Evolutionary conservation across 2,113 vertebrate species (phyloP), one percentile per base, ranked within the genome.

Genomic region (Lethenteron reissneri): DNA sequence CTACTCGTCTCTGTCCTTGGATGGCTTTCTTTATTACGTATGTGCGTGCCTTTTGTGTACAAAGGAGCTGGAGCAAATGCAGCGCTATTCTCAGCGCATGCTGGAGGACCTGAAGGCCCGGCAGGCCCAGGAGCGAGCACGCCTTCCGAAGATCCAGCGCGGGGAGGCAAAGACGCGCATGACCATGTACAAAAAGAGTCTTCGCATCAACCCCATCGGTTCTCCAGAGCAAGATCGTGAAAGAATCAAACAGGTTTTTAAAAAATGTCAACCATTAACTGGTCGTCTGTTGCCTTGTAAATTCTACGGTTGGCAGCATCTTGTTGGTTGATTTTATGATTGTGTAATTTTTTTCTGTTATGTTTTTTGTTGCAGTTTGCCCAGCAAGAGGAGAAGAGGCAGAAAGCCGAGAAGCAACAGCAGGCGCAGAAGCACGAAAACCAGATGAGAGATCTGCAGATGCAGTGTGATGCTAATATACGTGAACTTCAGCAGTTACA

Each of bases 121-220:
- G 60, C 94, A 99, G 78, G 89, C 94, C 76, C 89, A 92, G 82
- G 88, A 97, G 78, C 89, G 78, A 78, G 83, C 74, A 11, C 81
- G 94, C 8, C 77, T 95, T 72, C 94, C 94, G 14, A 99, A 94
- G 81, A 88, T 91, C 75, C 94, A 99, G 82, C 82, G 88, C 64
- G 81, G 83, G 0, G 94, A 97, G 73, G 91, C 85, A 58, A 99
- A 97, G 80, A 92, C 91, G 0, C 88, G 94, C 70, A 86, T 99
- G 92, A 68, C 86, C 78, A 97, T 97, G 86, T 96, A 88, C 79
- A 99, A 97, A 83, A 96, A 95, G 78, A 99, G 92, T 79, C 86
- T 99, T 56, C 87, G 89, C 77, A 95, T 97, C 78, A 86, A 82
- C 64, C 85, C 85, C 1, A 81, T 77, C 0, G 85, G 87, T 57